Evolutionary conservation across 53 echinoderm and acorn worm genomes (phyloP).

Genomic region (Mesocentrotus franciscanus): DNA sequence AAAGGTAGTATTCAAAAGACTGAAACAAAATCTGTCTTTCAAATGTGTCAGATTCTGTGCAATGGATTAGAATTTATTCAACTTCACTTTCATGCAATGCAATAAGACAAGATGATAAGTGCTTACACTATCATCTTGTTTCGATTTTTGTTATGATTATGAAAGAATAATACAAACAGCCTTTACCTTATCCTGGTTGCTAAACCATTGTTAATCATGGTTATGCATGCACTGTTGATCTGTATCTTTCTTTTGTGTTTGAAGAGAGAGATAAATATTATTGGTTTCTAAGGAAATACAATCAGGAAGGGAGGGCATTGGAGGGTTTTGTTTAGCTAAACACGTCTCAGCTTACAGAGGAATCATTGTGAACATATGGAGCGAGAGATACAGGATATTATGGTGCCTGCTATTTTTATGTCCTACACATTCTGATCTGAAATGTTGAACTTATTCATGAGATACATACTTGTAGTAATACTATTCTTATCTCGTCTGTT

Average conservation of each 20-base stretch:
- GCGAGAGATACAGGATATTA: neutral
- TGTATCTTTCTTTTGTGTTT: constrained; percentile 33
- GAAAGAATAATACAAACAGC: neutral
- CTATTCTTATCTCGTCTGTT: neutral
- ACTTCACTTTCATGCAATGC: neutral
- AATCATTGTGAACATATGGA: neutral
- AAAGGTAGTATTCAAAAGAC: neutral
- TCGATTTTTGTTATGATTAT: constrained; percentile 37
- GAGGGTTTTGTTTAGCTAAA: constrained; percentile 38
- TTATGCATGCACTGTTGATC: neutral
- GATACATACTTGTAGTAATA: neutral
- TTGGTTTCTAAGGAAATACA: constrained; percentile 61
- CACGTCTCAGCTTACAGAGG: constrained; percentile 32
- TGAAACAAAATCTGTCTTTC: neutral
- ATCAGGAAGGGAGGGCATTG: constrained; percentile 31
- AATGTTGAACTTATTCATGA: neutral
- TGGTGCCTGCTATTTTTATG: neutral
- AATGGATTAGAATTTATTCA: neutral
- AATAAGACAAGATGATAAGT: neutral
- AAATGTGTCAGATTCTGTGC: neutral
- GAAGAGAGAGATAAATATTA: constrained; percentile 41
- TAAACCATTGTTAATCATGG: constrained; percentile 31
- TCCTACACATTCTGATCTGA: neutral
- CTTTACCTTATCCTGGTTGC: constrained; percentile 16
- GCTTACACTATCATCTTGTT: constrained; percentile 3